phyloP scores from a whole-genome alignment of 2,888 invertebrate species.

The Erannis defoliaria region DNA sequence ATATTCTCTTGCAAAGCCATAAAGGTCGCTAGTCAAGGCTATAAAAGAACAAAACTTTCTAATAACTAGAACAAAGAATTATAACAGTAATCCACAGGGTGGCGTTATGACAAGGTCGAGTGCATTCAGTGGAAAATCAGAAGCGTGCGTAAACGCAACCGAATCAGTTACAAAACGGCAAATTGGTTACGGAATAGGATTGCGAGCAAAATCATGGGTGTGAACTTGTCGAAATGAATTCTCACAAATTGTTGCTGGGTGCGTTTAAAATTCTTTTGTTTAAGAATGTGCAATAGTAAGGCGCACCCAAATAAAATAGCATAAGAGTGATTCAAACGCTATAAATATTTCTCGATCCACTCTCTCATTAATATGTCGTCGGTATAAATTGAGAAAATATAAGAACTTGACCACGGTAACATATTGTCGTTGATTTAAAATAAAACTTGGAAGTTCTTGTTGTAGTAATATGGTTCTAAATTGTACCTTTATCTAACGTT shows the following conservation, averaged over 20 bases:
- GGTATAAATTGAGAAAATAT: too few relatives aligned
- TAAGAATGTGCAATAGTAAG: conserved; percentile 22
- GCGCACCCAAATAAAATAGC: conserved; percentile 7
- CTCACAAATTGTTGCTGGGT: conserved; percentile 34
- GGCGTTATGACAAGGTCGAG: conserved; percentile 59
- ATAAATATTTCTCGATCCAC: conserved; percentile 4
- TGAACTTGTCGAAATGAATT: conserved; percentile 43
- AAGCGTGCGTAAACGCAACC: conserved; percentile 58
- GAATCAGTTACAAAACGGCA: conserved; percentile 56
- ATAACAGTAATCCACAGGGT: conserved; percentile 17
- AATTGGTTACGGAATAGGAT: conserved; percentile 54
- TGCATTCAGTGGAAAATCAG: conserved; percentile 54
- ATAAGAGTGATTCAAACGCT: conserved; percentile 7
- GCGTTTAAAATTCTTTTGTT: conserved; percentile 18
- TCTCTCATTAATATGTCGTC: background rate
- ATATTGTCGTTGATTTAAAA: too few relatives aligned
- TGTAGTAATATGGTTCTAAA: too few relatives aligned
- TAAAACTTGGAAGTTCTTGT: too few relatives aligned
- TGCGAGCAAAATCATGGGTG: conserved; percentile 38
- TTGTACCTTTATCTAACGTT: too few relatives aligned
- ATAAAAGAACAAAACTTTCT: background rate
- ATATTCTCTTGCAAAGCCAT: background rate
- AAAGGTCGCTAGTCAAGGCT: conserved; percentile 2
- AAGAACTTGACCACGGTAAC: too few relatives aligned
- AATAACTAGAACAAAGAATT: conserved; percentile 23